Evolutionary conservation across 1,140 invertebrate genomes (phyloP).

Genomic region (Macrosteles quadrilineatus): DNA sequence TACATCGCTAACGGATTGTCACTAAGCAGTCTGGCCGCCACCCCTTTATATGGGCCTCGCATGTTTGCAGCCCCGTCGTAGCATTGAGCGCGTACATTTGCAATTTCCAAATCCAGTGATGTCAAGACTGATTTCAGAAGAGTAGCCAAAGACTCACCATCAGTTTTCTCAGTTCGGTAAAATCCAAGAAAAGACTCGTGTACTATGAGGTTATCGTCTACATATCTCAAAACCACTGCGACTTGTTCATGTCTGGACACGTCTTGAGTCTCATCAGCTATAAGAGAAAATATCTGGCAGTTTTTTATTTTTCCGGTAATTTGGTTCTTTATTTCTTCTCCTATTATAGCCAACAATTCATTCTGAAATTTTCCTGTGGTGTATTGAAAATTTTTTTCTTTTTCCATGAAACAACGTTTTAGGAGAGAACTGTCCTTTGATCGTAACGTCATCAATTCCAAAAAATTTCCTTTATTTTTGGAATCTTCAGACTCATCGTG

Average conservation of each 20-base stretch:
- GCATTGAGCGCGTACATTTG: conserved; percentile 33
- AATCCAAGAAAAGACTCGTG: conserved; percentile 32
- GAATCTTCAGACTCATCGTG: conserved; percentile 13
- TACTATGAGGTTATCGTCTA: conserved; percentile 31
- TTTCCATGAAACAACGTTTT: not conserved
- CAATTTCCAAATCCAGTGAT: conserved; percentile 31
- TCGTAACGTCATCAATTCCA: conserved; percentile 14
- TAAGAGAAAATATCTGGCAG: conserved; percentile 25
- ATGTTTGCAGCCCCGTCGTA: conserved; percentile 33
- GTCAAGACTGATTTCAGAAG: conserved; percentile 33
- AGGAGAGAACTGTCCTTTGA: conserved; percentile 9
- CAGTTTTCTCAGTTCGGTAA: conserved; percentile 34
- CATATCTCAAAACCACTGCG: conserved; percentile 27
- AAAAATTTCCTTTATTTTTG: conserved; percentile 23
- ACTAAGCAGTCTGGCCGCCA: conserved; percentile 27
- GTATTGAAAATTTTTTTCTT: conserved; percentile 22
- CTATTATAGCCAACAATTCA: conserved; percentile 11
- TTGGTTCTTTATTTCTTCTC: conserved; percentile 14
- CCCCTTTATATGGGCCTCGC: conserved; percentile 30
- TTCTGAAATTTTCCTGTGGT: conserved; percentile 3
- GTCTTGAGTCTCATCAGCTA: conserved; percentile 30
- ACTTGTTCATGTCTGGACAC: conserved; percentile 29
- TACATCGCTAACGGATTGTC: conserved; percentile 32
- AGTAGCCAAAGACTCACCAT: conserved; percentile 28
- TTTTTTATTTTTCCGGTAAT: conserved; percentile 19